phyloP scores from a whole-genome alignment of 1,140 invertebrate species.

The Steinernema khuongi region DNA sequence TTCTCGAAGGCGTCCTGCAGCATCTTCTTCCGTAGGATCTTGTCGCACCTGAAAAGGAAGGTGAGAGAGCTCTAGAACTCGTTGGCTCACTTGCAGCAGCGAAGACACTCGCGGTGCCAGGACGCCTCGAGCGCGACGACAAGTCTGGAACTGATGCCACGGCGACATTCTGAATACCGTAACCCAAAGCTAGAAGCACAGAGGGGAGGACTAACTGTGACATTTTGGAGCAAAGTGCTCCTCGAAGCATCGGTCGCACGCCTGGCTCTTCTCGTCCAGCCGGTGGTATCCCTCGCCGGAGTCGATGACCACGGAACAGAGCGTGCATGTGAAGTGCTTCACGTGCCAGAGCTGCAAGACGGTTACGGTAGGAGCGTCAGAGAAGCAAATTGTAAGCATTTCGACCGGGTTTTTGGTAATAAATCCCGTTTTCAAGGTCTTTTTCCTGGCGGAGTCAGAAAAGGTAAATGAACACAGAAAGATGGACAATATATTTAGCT shows the following conservation, averaged over 20 bases:
- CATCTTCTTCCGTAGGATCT: not conserved
- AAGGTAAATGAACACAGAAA: too few species aligned
- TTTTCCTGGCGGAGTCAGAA: too few species aligned
- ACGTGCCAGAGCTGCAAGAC: constrained; percentile 7
- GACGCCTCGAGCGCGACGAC: not conserved
- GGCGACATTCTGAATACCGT: not conserved
- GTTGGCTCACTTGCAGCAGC: not conserved
- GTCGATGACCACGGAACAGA: not conserved
- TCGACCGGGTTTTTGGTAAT: too few species aligned
- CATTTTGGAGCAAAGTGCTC: not conserved
- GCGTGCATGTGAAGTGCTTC: not conserved
- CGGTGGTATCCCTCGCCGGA: not conserved
- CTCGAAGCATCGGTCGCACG: not conserved
- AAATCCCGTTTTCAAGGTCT: not conserved
- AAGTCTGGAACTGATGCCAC: not conserved
- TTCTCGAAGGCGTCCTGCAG: not conserved
- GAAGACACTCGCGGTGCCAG: not conserved
- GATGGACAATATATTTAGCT: too few species aligned
- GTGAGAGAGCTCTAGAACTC: not conserved
- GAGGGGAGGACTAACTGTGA: not conserved
- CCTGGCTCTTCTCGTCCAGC: not conserved
- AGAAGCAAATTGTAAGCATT: too few species aligned
- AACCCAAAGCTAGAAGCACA: not conserved
- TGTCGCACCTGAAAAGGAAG: not conserved
- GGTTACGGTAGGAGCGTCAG: too few species aligned